Conservation (phyloP, 2,797 vertebrate species). For the Carcharodon carcharias region DNA sequence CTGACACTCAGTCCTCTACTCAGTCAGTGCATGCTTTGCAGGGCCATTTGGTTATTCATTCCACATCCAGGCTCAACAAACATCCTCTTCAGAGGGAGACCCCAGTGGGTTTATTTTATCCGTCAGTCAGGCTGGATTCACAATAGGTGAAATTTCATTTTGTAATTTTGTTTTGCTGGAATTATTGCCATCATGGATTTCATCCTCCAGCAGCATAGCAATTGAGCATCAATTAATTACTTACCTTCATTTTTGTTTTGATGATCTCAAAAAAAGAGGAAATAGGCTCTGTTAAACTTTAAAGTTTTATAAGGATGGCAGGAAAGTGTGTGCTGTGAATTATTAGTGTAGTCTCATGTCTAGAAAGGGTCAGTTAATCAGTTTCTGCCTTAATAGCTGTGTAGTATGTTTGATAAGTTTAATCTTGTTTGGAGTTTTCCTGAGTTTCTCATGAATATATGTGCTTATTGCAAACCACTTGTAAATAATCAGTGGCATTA, state of each 20-base stretch:
- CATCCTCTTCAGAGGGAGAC: background rate
- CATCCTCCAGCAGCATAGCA: background rate
- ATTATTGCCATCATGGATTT: background rate
- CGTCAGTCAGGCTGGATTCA: background rate
- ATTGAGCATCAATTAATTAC: background rate
- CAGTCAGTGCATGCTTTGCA: background rate
- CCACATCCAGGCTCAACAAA: background rate
- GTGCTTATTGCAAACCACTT: background rate
- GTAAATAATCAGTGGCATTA: background rate
- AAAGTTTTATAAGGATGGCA: background rate
- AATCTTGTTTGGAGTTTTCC: constrained; percentile 15
- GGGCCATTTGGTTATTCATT: background rate
- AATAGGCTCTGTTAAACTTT: background rate
- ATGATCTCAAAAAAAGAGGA: background rate
- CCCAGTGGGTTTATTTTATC: background rate
- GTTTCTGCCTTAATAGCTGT: background rate
- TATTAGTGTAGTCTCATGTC: background rate
- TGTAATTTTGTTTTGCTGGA: background rate
- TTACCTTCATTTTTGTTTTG: background rate
- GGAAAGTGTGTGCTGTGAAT: background rate
- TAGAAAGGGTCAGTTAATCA: background rate
- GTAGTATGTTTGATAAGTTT: background rate
- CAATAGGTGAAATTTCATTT: background rate
- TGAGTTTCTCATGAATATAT: background rate
- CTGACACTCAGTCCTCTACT: background rate